Evolutionary conservation across 2,113 vertebrate genomes (phyloP), one percentile per base, ranked within the genome.

Genomic region (Dendropsophus ebraccatus): DNA sequence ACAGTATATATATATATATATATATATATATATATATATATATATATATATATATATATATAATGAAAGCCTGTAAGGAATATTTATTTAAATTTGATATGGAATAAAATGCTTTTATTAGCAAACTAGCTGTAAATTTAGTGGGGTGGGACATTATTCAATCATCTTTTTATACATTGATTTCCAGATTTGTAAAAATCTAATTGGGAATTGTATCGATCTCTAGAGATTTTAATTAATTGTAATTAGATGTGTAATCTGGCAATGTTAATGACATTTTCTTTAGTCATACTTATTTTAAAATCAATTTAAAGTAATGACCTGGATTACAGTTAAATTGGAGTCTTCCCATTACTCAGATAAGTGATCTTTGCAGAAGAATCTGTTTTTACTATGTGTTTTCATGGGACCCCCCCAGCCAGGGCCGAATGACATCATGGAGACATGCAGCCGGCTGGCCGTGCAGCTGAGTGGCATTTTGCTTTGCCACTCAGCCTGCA

Each of bases 241-340:
- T 76, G 47, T 30, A 76, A 45, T 76, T 76, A 52, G 28, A 52
- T 32, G 5, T 76, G 30, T 76, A 76, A 76, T 76, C 25, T 28
- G 23, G n/a, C 14, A 76, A 49, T 32, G 49, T 76, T 76, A 76
- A 56, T 77, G 8, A 25, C 28, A 56, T 77, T 77, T 77, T 77
- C 75, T 35, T 54, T 11, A 35, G 28, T 56, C 49, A 54, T 77
- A 77, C 28, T 77, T 77, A 77, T 54, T 30, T 77, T 87, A 90
- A 94, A 94, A 96, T 96, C 94, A 95, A 95, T 95, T 93, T 91
- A 73, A 45, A 45, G 37, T 37, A 73, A 47, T 45, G 70, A 12
- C 12, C 12, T 73, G 37, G 19, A 13, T 45, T 73, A 45, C 35
- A 45, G 17, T 73, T 45, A 45, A 30, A 19, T 30, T 65, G 28